phyloP scores from a whole-genome alignment of 2,797 vertebrate species.

The Microhierax caerulescens region DNA sequence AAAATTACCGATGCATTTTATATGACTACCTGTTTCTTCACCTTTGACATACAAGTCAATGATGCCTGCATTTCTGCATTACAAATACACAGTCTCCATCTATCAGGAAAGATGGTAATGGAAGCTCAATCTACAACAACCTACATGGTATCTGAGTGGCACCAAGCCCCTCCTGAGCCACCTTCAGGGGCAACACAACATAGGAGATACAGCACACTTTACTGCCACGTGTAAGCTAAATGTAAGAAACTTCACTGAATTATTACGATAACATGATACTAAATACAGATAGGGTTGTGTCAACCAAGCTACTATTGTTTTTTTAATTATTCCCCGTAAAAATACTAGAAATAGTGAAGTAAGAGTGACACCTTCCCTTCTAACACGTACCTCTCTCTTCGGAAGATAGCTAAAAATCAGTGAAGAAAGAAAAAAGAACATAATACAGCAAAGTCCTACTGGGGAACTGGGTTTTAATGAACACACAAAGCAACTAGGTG shows the following conservation, averaged over 20 bases:
- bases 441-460: constrained; percentile 31
- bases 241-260: constrained; percentile 80
- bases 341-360: not conserved
- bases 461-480: constrained; percentile 79
- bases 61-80: not conserved
- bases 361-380: not conserved
- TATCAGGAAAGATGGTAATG: not conserved
- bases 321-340: not conserved
- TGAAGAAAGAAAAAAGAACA: not conserved
- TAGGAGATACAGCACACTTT: constrained; percentile 76
- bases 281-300: constrained; percentile 81
- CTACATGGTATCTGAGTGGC: not conserved
- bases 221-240: constrained; percentile 77
- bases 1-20: not conserved
- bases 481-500: constrained; percentile 80
- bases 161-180: not conserved
- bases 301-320: constrained; percentile 24
- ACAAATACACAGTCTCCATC: not conserved
- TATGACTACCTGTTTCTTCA: not conserved
- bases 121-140: not conserved
- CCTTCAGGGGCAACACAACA: constrained; percentile 17
- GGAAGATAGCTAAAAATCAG: not conserved
- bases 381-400: not conserved
- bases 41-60: not conserved
- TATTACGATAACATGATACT: constrained; percentile 86